Evolutionary conservation across 2,888 invertebrate species (phyloP), one percentile per base, ranked within the genome.

Genomic region (Conops quadrifasciatus): DNA sequence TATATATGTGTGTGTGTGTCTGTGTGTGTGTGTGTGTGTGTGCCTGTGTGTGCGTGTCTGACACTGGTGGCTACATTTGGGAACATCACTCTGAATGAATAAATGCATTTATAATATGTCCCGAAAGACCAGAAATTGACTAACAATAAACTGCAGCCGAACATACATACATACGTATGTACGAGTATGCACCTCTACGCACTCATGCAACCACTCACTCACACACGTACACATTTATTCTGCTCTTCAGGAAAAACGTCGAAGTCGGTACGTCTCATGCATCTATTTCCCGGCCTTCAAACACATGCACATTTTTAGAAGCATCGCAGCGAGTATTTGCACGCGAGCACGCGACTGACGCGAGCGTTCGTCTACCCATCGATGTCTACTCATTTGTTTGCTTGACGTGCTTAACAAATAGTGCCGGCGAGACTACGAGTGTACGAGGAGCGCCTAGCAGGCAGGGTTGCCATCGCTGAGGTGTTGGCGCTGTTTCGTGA

Each of bases 101-200:
- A 74, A 77, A 74, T 76, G 75, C 73, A 74, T 77, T 73, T 75
- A 74, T 77, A 76, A 77, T 75, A 75, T 75, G 75, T 71, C 78
- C 76, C 76, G 56, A 73, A 76, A 75, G 76, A 74, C 75, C 72
- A 70, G 43, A 62, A 62, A 62, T 62, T 43, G 53, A 53, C 36
- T 53, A 65, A 51, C 53, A 65, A 24, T 51, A 65, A 65, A 51
- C n/a, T 53, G 65, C 65, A 65, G 24, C 26, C n/a, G n/a, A n/a
- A n/a, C n/a, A n/a, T n/a, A n/a, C n/a, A n/a, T n/a, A n/a, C n/a
- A n/a, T n/a, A n/a, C n/a, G n/a, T n/a, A n/a, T n/a, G n/a, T n/a
- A n/a, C n/a, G n/a, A n/a, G n/a, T n/a, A n/a, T n/a, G n/a, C n/a
- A n/a, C n/a, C n/a, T n/a, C n/a, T n/a, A n/a, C n/a, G n/a, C 36